phyloP scores from a whole-genome alignment of 2,888 invertebrate species.

The Plusia festucae region DNA sequence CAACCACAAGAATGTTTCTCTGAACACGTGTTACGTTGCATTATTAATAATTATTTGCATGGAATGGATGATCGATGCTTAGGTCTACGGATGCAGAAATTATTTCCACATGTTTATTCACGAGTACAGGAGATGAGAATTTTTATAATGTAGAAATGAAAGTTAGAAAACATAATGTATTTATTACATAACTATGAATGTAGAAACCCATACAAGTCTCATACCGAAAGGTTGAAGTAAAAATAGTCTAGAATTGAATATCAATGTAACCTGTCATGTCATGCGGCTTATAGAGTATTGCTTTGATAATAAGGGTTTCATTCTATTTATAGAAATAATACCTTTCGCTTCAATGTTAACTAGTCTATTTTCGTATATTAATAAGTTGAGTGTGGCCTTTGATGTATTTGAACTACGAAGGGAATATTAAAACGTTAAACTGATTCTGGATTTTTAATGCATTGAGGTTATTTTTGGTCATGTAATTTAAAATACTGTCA shows the following conservation, averaged over 20 bases:
- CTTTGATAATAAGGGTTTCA: not conserved
- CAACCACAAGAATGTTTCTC: constrained; percentile 34
- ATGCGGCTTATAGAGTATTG: not conserved
- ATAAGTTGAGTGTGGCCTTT: not conserved
- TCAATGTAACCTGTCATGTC: not conserved
- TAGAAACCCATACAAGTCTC: not conserved
- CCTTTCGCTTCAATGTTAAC: not conserved
- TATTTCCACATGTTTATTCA: too few relatives aligned
- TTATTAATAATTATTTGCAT: too few relatives aligned
- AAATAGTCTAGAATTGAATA: not conserved
- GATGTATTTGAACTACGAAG: not conserved
- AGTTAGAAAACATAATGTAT: not conserved
- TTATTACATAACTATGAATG: not conserved
- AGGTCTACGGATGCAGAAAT: too few relatives aligned
- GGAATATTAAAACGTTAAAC: not conserved
- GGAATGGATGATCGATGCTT: too few relatives aligned
- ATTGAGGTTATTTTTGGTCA: too few relatives aligned
- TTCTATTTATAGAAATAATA: not conserved
- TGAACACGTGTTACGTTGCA: constrained; percentile 2
- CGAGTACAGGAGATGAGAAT: too few relatives aligned
- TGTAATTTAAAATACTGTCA: too few relatives aligned
- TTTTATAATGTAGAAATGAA: too few relatives aligned
- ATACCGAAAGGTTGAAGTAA: not conserved
- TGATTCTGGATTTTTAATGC: too few relatives aligned
- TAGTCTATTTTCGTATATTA: not conserved